A percentile compares a stretch with the other conserved stretches of the same genome.
Evolutionary conservation across 2,113 vertebrate genomes (phyloP).

Genomic region (Marcusenius ussheri): DNA sequence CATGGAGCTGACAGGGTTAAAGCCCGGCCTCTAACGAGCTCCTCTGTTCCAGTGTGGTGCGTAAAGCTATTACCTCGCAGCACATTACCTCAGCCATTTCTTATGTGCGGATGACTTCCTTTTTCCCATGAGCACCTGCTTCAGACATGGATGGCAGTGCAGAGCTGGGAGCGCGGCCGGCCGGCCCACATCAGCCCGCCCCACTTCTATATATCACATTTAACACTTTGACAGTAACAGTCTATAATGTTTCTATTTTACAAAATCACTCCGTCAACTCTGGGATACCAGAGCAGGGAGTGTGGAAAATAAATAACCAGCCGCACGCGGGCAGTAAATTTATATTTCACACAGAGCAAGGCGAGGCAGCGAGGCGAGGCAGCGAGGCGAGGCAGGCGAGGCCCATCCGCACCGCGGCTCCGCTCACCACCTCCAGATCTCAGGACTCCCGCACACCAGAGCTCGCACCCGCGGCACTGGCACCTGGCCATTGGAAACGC

Average conservation of each 20-base stretch:
- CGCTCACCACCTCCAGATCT: neutral
- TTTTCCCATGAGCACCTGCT: constrained; percentile 79
- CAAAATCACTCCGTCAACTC: constrained; percentile 99
- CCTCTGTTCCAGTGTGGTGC: constrained; percentile 75
- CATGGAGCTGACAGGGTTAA: constrained; percentile 62
- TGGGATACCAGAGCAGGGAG: constrained; percentile 85
- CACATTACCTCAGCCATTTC: constrained; percentile 92
- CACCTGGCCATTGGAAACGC: neutral
- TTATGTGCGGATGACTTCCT: constrained; percentile 83
- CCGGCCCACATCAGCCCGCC: constrained; percentile 71
- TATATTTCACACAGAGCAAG: constrained; percentile 42
- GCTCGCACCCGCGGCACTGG: neutral
- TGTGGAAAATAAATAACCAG: constrained; percentile 98
- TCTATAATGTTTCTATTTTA: constrained; percentile 99
- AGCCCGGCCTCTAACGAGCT: constrained; percentile 62
- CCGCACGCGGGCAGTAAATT: constrained; percentile 70
- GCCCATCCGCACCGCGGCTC: constrained; percentile 16
- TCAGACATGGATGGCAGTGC: constrained; percentile 77
- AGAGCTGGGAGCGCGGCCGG: constrained; percentile 53
- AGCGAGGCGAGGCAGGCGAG: constrained; percentile 45
- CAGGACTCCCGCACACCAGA: neutral
- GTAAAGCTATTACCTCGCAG: constrained; percentile 88
- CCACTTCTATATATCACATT: constrained; percentile 97
- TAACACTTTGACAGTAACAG: constrained; percentile 99
- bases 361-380: constrained; percentile 47